A percentile compares a stretch with the other conserved stretches of the same genome.
These are phyloP conservation scores for Aurelia aurita DNA, from an alignment of 30 jellyfish, hydroid and myxozoan genomes.

Conservation along the genomic window DNA sequence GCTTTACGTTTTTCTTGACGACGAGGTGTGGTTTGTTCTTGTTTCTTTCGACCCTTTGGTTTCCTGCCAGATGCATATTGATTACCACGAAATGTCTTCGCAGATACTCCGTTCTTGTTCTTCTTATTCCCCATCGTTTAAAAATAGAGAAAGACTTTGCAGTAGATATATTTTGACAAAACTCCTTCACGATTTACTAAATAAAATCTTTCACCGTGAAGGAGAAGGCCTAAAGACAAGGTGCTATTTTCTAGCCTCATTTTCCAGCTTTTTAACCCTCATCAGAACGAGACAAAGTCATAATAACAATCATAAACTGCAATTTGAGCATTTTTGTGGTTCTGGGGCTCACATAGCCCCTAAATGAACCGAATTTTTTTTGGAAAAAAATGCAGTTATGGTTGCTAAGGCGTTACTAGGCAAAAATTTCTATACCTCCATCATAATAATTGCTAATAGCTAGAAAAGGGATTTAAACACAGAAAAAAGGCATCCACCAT, in stretches of 20 bases:
- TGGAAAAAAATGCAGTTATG: not conserved
- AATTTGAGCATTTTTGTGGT: not conserved
- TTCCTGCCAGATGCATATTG: conserved; percentile 20
- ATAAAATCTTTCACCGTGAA: not conserved
- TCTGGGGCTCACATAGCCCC: conserved; percentile 5
- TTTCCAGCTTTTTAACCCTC: not conserved
- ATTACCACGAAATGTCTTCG: conserved; percentile 23
- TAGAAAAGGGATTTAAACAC: too few species aligned
- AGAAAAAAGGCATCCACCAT: too few species aligned
- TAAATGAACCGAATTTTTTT: not conserved
- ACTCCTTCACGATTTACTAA: not conserved
- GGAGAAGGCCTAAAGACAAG: conserved; percentile 40
- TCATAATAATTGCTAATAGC: too few species aligned
- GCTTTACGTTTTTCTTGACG: not conserved
- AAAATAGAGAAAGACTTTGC: not conserved
- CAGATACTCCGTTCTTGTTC: not conserved
- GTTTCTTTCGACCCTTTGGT: conserved; percentile 2
- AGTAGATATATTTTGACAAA: too few species aligned
- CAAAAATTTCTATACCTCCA: conserved; percentile 10
- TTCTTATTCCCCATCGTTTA: conserved; percentile 1
- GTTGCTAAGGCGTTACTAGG: conserved; percentile 30
- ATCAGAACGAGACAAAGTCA: conserved; percentile 25
- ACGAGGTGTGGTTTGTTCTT: conserved; percentile 12
- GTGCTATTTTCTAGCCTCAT: not conserved
- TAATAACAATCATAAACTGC: not conserved